Conservation (phyloP, 2,113 vertebrate species). For the Apodemus speciosus region DNA sequence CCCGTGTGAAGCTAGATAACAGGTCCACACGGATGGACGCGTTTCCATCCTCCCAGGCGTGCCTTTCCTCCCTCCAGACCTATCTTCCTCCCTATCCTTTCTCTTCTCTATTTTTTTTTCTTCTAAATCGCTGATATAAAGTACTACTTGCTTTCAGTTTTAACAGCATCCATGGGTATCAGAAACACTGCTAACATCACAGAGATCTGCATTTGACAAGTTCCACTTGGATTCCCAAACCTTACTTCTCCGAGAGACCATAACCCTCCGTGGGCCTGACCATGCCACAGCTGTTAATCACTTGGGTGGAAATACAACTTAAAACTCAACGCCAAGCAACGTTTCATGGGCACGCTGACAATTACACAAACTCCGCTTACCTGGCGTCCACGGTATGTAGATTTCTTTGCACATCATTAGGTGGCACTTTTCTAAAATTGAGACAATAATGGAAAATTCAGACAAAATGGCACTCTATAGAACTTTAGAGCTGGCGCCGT, state of each 20-base stretch:
- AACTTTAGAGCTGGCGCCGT: neutral
- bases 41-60: neutral
- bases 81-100: neutral
- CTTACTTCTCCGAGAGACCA: neutral
- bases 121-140: neutral
- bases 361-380: constrained; percentile 71
- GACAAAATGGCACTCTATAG: neutral
- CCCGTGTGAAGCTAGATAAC: neutral
- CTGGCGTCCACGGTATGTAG: neutral
- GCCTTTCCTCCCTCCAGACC: neutral
- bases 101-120: neutral
- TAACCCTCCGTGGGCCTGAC: neutral
- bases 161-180: neutral
- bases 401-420: neutral
- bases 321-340: neutral
- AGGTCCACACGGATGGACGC: neutral
- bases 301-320: neutral
- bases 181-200: neutral
- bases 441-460: constrained; percentile 57
- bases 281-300: neutral
- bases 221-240: neutral
- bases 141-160: constrained; percentile 14
- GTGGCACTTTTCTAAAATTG: constrained; percentile 72
- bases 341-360: neutral
- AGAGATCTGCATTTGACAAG: neutral